phyloP scores from a whole-genome alignment of 2,113 vertebrate species.

The Pelecanoides urinatrix region DNA sequence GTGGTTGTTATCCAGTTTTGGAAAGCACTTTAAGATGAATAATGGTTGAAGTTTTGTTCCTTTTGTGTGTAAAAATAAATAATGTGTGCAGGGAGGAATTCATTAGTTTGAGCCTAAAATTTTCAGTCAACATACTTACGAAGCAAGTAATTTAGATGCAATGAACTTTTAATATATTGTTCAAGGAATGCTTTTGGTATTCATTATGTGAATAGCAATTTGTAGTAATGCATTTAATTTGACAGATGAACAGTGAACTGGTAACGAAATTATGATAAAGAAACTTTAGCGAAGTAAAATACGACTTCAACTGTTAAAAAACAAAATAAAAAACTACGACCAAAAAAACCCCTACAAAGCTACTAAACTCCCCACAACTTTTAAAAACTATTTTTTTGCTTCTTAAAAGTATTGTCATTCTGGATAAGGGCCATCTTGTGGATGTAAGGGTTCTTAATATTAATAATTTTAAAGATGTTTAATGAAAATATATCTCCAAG shows the following conservation, averaged over 20 bases:
- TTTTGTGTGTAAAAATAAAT: background rate
- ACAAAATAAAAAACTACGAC: no score
- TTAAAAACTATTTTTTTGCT: background rate
- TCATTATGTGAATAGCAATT: background rate
- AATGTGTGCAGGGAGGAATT: background rate
- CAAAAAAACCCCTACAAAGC: background rate
- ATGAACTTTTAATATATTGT: background rate
- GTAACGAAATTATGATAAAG: background rate
- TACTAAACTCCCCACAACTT: fast-evolving
- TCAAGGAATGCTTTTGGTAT: background rate
- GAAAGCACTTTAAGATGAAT: background rate
- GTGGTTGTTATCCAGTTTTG: background rate
- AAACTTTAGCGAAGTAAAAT: background rate
- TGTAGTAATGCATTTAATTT: background rate
- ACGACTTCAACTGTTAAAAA: background rate
- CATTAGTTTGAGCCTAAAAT: background rate
- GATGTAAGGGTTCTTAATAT: background rate
- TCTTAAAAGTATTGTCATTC: background rate
- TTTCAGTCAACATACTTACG: background rate
- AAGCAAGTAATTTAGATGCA: background rate
- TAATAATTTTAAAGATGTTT: background rate
- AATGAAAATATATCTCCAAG: background rate
- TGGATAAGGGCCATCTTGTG: background rate
- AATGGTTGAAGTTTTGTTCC: background rate
- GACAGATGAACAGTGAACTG: background rate